Evolutionary conservation across 2,888 invertebrate species (phyloP).

Genomic region (Salpingus planirostris): DNA sequence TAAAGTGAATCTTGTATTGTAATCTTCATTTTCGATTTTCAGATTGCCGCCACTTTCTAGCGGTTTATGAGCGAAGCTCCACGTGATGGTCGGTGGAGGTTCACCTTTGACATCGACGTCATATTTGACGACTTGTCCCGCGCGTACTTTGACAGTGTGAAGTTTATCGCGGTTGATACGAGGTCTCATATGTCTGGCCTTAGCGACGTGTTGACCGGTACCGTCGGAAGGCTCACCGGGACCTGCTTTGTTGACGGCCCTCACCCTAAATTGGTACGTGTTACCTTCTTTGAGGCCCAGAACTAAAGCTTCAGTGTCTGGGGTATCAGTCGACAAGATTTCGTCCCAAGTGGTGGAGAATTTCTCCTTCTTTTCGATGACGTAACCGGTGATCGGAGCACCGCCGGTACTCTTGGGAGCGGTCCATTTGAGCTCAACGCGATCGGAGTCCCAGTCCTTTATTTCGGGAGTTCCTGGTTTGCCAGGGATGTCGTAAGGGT

Average conservation of each 20-base stretch:
- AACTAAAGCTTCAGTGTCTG: conserved; percentile 72
- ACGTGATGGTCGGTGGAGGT: conserved; percentile 85
- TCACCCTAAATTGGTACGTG: conserved; percentile 90
- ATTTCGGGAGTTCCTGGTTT: conserved; percentile 82
- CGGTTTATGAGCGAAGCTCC: conserved; percentile 62
- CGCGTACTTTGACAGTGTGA: conserved; percentile 77
- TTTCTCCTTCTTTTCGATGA: conserved; percentile 84
- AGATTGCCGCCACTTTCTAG: conserved; percentile 58
- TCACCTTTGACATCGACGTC: conserved; percentile 95
- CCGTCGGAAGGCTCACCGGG: conserved; percentile 85
- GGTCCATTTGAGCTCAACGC: conserved; percentile 78
- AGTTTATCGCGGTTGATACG: conserved; percentile 91
- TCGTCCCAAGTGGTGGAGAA: conserved; percentile 73
- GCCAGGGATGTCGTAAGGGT: conserved; percentile 84
- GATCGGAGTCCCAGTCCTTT: conserved; percentile 83
- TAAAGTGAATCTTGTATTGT: conserved; percentile 78
- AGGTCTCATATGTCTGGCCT: conserved; percentile 88
- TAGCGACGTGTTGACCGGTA: conserved; percentile 78
- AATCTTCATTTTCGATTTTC: conserved; percentile 83
- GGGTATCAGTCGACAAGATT: conserved; percentile 62
- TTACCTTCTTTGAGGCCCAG: conserved; percentile 83
- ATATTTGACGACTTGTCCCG: conserved; percentile 81
- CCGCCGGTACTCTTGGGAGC: conserved; percentile 71
- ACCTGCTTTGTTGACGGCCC: conserved; percentile 92
- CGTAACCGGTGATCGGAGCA: conserved; percentile 73